A percentile compares a stretch with the other conserved stretches of the same genome.
phyloP scores from a whole-genome alignment of 2,888 invertebrate species.

The Cheilosia grossa region DNA sequence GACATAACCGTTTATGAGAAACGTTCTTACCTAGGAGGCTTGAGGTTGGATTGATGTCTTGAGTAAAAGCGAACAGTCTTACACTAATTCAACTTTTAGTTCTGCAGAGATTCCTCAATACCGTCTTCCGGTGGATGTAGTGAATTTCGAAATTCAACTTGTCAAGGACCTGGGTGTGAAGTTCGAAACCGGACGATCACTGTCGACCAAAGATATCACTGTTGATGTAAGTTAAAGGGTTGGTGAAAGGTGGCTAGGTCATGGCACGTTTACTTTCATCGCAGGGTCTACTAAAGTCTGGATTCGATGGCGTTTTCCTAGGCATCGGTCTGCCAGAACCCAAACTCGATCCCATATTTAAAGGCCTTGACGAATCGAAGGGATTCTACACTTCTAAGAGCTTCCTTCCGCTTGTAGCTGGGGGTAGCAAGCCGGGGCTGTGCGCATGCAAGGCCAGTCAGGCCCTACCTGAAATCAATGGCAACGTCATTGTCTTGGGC shows the following conservation, averaged over 20 bases:
- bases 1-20: slow-evolving; percentile 97
- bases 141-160: slow-evolving; percentile 95
- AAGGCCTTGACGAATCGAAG: slow-evolving; percentile 88
- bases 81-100: slow-evolving; percentile 83
- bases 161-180: slow-evolving; percentile 97
- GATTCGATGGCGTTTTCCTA: slow-evolving; percentile 91
- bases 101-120: slow-evolving; percentile 98
- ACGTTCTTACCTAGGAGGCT: slow-evolving; percentile 92
- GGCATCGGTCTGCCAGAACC: slow-evolving; percentile 96
- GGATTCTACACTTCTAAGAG: slow-evolving; percentile 98
- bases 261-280: neutral
- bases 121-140: slow-evolving; percentile 95
- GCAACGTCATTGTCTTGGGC: slow-evolving; percentile 95
- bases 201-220: slow-evolving; percentile 90
- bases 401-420: slow-evolving; percentile 94
- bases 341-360: slow-evolving; percentile 91
- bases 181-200: slow-evolving; percentile 89
- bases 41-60: slow-evolving; percentile 86
- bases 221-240: slow-evolving; percentile 84
- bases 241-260: neutral
- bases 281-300: slow-evolving; percentile 87
- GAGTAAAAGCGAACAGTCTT: neutral
- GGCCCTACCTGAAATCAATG: slow-evolving; percentile 89
- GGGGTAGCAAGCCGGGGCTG: slow-evolving; percentile 94
- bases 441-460: slow-evolving; percentile 89